Evolutionary conservation across 2,888 invertebrate species (phyloP), one percentile per base, ranked within the genome.

Genomic region (Pegoplata infirma): DNA sequence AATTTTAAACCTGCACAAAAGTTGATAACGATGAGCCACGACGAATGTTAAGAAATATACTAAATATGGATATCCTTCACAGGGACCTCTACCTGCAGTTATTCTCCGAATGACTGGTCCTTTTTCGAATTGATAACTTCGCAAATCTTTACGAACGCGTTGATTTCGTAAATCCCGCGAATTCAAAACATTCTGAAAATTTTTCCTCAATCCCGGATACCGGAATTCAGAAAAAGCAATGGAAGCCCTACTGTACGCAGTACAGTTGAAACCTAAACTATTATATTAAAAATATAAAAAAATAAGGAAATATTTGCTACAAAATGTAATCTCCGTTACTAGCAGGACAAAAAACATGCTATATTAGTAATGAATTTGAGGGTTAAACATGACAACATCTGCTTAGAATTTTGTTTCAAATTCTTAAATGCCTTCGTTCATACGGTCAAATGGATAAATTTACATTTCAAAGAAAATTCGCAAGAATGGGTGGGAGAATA

Each of bases 401-500:
- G 14, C 7, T 49, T 56, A 61, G 4, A 12, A 55, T 14, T 69
- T 59, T 36, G 63, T 71, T 23, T 32, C 12, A 53, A 61, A 53
- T 71, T 46, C 7, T 23, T 63, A 14, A 72, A 55, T 46, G 23
- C 46, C 23, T 56, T 63, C 47, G 47, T 56, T 49, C 40, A 32
- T 25, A 64, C 40, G 72, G 72, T 72, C 72, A 72, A 72, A 16
- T 72, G 40, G 25, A 40, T 49, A 72, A 56, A 72, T 72, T 72
- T 56, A 19, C 64, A 72, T 64, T 64, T 72, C 56, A 72, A 64
- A 64, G 63, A 10, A 36, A 36, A 36, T 10, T 5, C 1, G 10
- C 12, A 36, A 12, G 12, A 36, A 36, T 28, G 28, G 28, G 1
- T 44, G 5, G 44, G 8, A 16, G n/a, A 44, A 44, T n/a, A n/a